Base-by-base conservation (phyloP, 1,140 invertebrate genomes). In the Meteorus sp. region DNA sequence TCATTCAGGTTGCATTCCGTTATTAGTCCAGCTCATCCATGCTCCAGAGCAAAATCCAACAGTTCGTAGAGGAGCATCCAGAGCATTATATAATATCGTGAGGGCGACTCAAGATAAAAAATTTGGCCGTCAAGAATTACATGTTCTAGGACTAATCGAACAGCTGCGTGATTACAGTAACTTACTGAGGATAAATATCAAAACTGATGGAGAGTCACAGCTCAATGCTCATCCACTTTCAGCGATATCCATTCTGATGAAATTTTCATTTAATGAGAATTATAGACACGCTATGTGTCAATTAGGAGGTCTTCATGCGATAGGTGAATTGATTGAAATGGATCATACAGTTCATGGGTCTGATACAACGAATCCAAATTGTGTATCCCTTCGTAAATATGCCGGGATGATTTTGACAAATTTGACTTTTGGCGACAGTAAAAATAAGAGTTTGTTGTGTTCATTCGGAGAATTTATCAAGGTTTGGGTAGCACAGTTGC, bases 391-490 rank as follows among this genome's bases (percentile, higher is more conserved):
- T 72, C 82, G 95, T 43, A 86, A 93, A 59, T 98, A 97, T 73
- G 92, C 93, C 1, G 92, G 95, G 43, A 97, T 97, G 94, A 93
- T 94, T 0, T 76, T 99, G n/a, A 98, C 95, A 0, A 98, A 98
- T 77, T 80, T 98, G 0, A 98, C 96, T 0, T 97, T 97, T 73
- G 94, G 95, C 9, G 94, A 98, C 78, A 91, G 93, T 27, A 93
- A 92, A 61, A 98, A 97, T 74, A 98, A 99, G 75, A 92, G 94
- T 1, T 77, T 97, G 11, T 79, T 99, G 1, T 98, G 95, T 71
- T 94, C 94, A 0, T 94, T 95, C 72, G 86, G 86, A 67, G 86
- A 90, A 27, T 96, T 97, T 66, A 93, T 98, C 89, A 84, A 88
- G 67, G 89, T 91, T 11, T 82, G 98, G 55, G 93, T 97, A 7